A percentile compares a stretch with the other conserved stretches of the same genome.
Conservation (phyloP, 2,888 invertebrate genomes). For the Noctua pronuba region DNA sequence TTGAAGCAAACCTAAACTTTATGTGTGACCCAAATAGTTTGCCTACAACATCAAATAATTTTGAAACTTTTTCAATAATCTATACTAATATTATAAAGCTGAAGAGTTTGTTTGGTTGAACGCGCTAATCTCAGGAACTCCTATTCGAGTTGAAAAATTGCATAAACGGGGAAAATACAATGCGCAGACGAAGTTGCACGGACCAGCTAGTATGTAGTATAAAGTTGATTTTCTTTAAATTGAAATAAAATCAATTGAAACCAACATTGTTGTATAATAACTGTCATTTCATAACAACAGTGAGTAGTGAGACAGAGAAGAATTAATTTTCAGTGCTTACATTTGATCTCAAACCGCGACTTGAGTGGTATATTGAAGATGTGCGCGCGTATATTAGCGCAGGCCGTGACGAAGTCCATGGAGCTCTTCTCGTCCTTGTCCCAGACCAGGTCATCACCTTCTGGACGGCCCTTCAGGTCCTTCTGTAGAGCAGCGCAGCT, state of each 20-base stretch:
- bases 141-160: too few relatives aligned
- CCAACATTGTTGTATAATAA: too few relatives aligned
- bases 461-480: conserved; percentile 89
- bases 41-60: too few relatives aligned
- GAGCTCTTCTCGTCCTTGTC: conserved; percentile 98
- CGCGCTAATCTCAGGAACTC: too few relatives aligned
- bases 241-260: too few relatives aligned
- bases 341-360: conserved; percentile 98
- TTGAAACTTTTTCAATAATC: neutral
- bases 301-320: neutral
- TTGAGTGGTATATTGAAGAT: conserved; percentile 97
- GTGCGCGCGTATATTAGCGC: conserved; percentile 97
- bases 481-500: conserved; percentile 92
- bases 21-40: neutral
- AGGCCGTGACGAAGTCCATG: conserved; percentile 99
- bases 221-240: too few relatives aligned
- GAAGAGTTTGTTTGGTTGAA: too few relatives aligned
- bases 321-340: conserved; percentile 87
- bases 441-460: conserved; percentile 95
- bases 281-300: neutral
- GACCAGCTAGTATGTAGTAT: too few relatives aligned
- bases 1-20: too few relatives aligned
- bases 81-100: too few relatives aligned
- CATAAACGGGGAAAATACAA: too few relatives aligned
- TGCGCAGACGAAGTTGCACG: too few relatives aligned